A percentile compares a stretch with the other conserved stretches of the same genome.
Evolutionary conservation across 2,797 vertebrate species (phyloP).

Genomic region (Sebastes nivosus): DNA sequence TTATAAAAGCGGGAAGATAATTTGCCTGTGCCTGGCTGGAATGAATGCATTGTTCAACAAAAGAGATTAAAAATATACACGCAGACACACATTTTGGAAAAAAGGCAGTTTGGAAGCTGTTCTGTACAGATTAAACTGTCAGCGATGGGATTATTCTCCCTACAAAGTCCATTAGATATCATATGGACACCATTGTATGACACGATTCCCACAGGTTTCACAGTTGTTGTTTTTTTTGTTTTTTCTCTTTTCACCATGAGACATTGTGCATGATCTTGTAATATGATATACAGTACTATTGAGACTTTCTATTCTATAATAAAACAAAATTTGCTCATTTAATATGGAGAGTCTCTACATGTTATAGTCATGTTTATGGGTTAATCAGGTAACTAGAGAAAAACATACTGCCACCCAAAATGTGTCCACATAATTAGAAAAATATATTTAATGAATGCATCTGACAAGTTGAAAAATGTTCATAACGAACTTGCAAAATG

Average conservation of each 20-base stretch:
- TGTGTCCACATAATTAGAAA: neutral
- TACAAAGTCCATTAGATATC: neutral
- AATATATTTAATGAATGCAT: neutral
- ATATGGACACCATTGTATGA: neutral
- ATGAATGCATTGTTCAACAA: conserved; percentile 28
- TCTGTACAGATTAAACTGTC: conserved; percentile 19
- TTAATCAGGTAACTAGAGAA: neutral
- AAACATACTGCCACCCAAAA: neutral
- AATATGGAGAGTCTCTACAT: neutral
- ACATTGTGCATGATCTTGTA: neutral
- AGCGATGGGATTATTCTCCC: neutral
- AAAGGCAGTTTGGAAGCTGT: neutral
- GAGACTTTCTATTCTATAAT: neutral
- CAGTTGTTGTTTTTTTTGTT: neutral
- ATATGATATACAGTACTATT: neutral
- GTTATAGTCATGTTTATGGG: neutral
- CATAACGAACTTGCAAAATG: neutral
- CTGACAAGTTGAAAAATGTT: neutral
- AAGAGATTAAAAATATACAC: conserved; percentile 5
- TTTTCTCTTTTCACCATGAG: neutral
- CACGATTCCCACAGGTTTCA: neutral
- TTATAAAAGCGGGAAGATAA: conserved; percentile 45
- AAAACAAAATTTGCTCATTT: neutral
- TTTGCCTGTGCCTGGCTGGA: neutral
- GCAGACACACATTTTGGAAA: neutral